These are phyloP conservation scores for Drosophila mojavensis DNA, from an alignment of 1,140 invertebrate species.

Conservation along the genomic window DNA sequence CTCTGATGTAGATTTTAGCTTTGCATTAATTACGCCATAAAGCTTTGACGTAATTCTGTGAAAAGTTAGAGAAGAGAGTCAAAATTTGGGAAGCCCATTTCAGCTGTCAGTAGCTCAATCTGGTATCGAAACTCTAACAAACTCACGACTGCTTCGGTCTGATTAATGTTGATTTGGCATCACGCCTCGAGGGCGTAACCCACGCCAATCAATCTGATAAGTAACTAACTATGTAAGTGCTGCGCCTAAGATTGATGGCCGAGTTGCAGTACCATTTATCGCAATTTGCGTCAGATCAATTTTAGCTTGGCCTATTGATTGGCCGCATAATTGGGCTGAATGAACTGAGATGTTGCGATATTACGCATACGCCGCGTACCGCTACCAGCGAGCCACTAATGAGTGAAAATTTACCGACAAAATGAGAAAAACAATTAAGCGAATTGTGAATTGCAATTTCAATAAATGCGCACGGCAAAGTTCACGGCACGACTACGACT, in stretches of 20 bases:
- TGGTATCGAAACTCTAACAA: neutral
- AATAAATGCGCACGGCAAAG: slow-evolving; percentile 68
- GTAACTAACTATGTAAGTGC: slow-evolving; percentile 8
- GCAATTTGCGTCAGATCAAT: slow-evolving; percentile 37
- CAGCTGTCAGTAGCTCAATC: too few relatives aligned
- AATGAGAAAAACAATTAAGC: slow-evolving; percentile 70
- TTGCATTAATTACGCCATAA: too few relatives aligned
- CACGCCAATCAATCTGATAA: slow-evolving; percentile 6
- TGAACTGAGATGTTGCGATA: slow-evolving; percentile 54
- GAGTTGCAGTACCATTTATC: slow-evolving; percentile 21
- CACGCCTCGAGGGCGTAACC: slow-evolving; percentile 17
- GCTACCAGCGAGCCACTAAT: slow-evolving; percentile 58
- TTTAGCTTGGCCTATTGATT: slow-evolving; percentile 29
- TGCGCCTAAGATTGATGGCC: slow-evolving; percentile 19
- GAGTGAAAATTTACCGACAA: slow-evolving; percentile 63
- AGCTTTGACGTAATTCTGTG: too few relatives aligned
- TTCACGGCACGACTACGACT: slow-evolving; percentile 54
- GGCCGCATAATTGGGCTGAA: slow-evolving; percentile 30
- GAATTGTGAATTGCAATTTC: slow-evolving; percentile 72
- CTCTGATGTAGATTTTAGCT: too few relatives aligned
- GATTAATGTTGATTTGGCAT: neutral
- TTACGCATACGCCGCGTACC: slow-evolving; percentile 48
- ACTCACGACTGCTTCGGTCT: neutral
- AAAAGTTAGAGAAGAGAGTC: too few relatives aligned
- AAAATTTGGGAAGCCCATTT: neutral